Percentiles rank a stretch among this genome's conserved stretches.
Conservation (phyloP, 1,140 invertebrate species). For the Dermatophagoides farinae region DNA sequence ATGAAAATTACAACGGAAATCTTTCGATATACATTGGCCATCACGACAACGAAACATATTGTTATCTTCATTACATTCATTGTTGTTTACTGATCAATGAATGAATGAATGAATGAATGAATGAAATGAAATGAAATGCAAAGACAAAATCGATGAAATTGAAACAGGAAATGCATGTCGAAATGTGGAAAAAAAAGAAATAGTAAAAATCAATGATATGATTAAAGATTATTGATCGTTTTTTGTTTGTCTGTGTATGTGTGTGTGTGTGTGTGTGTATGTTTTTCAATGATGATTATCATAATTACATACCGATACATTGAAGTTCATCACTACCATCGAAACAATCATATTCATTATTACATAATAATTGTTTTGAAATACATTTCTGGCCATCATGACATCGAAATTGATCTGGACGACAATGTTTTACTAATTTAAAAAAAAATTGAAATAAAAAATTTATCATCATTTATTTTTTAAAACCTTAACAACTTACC, state of each 20-base stretch:
- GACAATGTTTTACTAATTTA: not conserved
- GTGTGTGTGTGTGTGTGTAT: too few relatives aligned
- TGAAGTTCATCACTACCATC: conserved; percentile 47
- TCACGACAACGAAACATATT: conserved; percentile 20
- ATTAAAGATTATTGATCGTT: too few relatives aligned
- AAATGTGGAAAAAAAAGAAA: not conserved
- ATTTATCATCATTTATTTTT: too few relatives aligned
- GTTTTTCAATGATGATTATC: too few relatives aligned
- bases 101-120: too few relatives aligned
- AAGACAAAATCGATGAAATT: too few relatives aligned
- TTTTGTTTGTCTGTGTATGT: too few relatives aligned
- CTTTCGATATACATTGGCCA: conserved; percentile 56
- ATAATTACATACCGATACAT: conserved; percentile 25
- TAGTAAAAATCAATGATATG: conserved; percentile 3
- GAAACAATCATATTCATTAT: conserved; percentile 15
- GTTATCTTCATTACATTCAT: not conserved
- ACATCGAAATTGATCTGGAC: not conserved
- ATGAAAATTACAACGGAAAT: conserved; percentile 46
- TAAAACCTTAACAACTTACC: not conserved
- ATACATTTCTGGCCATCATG: not conserved
- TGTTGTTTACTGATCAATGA: not conserved
- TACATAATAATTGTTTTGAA: not conserved
- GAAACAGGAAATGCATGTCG: too few relatives aligned
- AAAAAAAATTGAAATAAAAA: not conserved
- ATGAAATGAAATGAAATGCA: not conserved